phyloP scores from a whole-genome alignment of 2,113 vertebrate genomes.

The Cochlearius cochlearius region DNA sequence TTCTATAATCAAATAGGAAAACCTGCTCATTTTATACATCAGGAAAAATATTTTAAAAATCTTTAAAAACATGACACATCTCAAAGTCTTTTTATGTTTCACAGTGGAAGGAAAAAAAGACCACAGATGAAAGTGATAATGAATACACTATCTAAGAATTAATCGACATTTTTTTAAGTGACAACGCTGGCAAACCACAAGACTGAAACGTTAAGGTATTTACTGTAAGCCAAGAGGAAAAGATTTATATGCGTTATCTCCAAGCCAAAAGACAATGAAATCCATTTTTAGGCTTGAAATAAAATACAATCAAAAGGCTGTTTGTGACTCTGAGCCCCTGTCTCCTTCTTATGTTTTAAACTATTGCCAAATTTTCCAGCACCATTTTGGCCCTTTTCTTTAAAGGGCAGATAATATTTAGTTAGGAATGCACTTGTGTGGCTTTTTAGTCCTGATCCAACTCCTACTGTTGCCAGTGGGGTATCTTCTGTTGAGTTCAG shows the following conservation, averaged over 20 bases:
- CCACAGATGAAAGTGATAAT: neutral
- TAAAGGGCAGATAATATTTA: neutral
- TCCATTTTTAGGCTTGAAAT: neutral
- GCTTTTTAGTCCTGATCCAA: slow-evolving; percentile 33
- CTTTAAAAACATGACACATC: neutral
- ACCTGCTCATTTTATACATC: neutral
- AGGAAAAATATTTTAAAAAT: neutral
- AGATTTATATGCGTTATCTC: neutral
- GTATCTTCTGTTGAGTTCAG: neutral
- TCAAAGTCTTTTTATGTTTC: neutral
- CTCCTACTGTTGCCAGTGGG: slow-evolving; percentile 23
- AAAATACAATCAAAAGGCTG: neutral
- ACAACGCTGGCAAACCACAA: neutral
- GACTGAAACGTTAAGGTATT: neutral
- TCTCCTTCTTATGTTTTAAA: neutral
- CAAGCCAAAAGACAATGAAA: slow-evolving; percentile 14
- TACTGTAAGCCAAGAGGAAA: slow-evolving; percentile 39
- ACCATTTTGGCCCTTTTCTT: slow-evolving; percentile 12
- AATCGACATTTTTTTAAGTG: neutral
- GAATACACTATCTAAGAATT: slow-evolving; percentile 1
- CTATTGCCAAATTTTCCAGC: neutral
- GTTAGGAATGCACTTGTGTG: slow-evolving; percentile 2
- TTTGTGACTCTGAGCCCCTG: neutral
- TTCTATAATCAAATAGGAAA: neutral
- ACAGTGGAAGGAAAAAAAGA: neutral